Conservation (phyloP, 2,797 vertebrate species). For the Hafferia zeledoni region DNA sequence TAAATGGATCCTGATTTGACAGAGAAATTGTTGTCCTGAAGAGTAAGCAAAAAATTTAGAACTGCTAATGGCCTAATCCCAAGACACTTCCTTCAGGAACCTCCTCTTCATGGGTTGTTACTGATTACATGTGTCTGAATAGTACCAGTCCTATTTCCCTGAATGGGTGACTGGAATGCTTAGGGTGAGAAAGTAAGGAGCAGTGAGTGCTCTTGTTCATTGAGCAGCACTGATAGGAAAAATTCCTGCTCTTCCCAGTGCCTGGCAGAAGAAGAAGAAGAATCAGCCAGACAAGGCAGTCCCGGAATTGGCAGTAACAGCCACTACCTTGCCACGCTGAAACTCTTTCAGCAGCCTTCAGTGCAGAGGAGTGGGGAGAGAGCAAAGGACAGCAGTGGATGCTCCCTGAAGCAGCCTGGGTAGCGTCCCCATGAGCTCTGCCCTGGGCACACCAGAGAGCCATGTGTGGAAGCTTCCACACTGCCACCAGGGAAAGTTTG, state of each 20-base stretch:
- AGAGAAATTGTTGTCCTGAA: background rate
- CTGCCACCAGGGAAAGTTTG: background rate
- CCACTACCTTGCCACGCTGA: fast-evolving
- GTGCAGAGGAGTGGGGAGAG: background rate
- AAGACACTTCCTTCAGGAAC: background rate
- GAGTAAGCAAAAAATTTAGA: background rate
- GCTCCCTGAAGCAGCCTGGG: background rate
- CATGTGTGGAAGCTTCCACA: fast-evolving
- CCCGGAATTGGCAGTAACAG: background rate
- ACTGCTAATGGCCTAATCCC: background rate
- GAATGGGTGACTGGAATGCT: background rate
- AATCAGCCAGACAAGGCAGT: background rate
- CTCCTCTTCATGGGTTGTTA: background rate
- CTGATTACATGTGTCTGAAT: background rate
- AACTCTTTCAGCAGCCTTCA: background rate
- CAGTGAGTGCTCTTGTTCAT: background rate
- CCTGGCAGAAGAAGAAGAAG: background rate
- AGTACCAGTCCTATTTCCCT: background rate
- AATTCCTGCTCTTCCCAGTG: background rate
- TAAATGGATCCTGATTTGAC: background rate
- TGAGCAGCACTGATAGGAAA: background rate
- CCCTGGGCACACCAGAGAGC: fast-evolving
- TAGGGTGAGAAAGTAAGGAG: background rate
- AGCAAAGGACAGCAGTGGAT: fast-evolving
- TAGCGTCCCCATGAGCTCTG: fast-evolving